Evolutionary conservation across 1,140 invertebrate species (phyloP), one percentile per base, ranked within the genome.

Genomic region (Anadara kagoshimensis): DNA sequence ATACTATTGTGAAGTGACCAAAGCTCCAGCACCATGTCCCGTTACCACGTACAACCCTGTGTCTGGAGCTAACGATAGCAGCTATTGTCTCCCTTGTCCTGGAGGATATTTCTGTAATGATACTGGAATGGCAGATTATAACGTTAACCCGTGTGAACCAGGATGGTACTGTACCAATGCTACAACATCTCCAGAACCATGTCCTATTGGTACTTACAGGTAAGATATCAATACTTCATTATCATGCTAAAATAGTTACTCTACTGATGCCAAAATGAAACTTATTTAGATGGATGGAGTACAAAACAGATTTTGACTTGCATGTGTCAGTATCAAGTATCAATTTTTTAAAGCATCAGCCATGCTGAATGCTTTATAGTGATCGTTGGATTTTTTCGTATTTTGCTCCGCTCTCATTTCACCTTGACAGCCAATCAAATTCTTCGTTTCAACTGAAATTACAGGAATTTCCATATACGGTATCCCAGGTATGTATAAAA

Each of bases 201-300:
- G 87, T 72, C 87, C 87, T 14, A 54, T 61, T 14, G 87, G 87
- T 54, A 86, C 85, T 62, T 88, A 84, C 83, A 85, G 86, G 85
- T 86, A 66, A 59, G 29, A 20, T 10, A 56, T 56, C 2, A 49
- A 4, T 18, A 4, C 3, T 49, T 2, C 3, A 49, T n/a, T 18
- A 3, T n/a, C 10, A 49, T 49, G 29, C 29, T 36, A 36, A 36
- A 36, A 36, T 36, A 3, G 7, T n/a, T n/a, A n/a, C n/a, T 36
- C 29, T 36, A 36, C 29, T 36, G 29, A 36, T 3, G 29, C 2
- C 29, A 36, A 36, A 36, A 36, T 3, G 2, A 36, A 36, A 36
- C 29, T 3, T 7, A 36, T 36, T 36, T 36, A 36, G 29, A 2
- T 36, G 29, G 29, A 36, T 36, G 29, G 7, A 36, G 29, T 36